Conservation (phyloP, 2,888 invertebrate species). For the Tribolium freemani region DNA sequence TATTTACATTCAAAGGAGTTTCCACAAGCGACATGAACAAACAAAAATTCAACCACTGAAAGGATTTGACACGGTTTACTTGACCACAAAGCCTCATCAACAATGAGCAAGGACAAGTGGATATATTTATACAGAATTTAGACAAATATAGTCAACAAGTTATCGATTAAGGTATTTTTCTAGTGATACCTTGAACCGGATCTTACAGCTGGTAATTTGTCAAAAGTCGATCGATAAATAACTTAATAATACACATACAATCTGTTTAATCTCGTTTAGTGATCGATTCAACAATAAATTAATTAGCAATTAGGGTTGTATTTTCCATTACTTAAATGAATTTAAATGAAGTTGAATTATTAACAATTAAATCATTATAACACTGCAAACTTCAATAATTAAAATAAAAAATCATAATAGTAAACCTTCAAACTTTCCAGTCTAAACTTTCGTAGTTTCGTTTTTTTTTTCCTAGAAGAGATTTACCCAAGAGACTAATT, state of each 20-base stretch:
- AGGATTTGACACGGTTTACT: constrained; percentile 9
- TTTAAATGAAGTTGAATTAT: constrained; percentile 19
- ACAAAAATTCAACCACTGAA: constrained; percentile 15
- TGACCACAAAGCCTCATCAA: background rate
- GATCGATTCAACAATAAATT: constrained; percentile 13
- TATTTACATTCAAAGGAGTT: constrained; percentile 32
- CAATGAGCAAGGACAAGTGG: background rate
- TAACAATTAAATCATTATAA: constrained; percentile 13
- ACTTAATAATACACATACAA: constrained; percentile 12
- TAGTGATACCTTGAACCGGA: background rate
- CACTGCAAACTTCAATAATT: background rate
- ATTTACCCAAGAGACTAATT: constrained; percentile 8
- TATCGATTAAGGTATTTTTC: background rate
- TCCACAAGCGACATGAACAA: constrained; percentile 21
- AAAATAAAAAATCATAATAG: background rate
- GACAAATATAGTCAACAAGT: constrained; percentile 1
- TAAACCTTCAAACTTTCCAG: background rate
- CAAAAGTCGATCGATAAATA: constrained; percentile 1
- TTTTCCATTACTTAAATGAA: constrained; percentile 16
- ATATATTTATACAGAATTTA: background rate
- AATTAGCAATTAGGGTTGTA: constrained; percentile 11
- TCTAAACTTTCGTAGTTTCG: background rate
- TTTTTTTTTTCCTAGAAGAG: constrained; percentile 4
- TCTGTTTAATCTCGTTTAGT: constrained; percentile 3
- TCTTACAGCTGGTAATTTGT: background rate